Percentiles rank a stretch among this genome's conserved stretches.
Conservation (phyloP, 2,113 vertebrate genomes). For the Oreochromis tanganicae region DNA sequence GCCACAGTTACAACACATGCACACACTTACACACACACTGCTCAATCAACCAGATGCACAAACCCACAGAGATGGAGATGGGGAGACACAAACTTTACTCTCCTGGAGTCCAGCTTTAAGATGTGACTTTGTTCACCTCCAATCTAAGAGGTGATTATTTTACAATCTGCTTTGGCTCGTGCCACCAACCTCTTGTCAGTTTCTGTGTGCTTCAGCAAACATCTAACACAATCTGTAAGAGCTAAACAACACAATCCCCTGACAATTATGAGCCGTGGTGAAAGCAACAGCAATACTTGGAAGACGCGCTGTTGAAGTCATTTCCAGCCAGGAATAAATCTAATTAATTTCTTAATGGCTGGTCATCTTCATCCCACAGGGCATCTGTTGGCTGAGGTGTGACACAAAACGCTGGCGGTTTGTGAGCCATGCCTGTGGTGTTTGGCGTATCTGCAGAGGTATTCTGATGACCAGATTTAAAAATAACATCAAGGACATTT, state of each 20-base stretch:
- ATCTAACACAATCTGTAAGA: background rate
- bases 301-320: background rate
- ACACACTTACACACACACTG: background rate
- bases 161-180: background rate
- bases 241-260: background rate
- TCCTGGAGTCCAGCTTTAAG: background rate
- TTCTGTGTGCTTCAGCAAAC: background rate
- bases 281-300: background rate
- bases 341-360: slow-evolving; percentile 12
- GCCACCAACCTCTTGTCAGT: background rate
- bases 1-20: slow-evolving; percentile 10
- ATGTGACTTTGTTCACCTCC: background rate
- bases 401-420: background rate
- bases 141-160: slow-evolving; percentile 5
- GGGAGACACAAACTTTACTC: background rate
- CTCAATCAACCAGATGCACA: background rate
- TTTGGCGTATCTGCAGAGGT: background rate
- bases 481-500: slow-evolving; percentile 38
- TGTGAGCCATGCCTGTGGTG: background rate
- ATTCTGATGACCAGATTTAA: slow-evolving; percentile 9
- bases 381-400: background rate
- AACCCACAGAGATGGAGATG: background rate
- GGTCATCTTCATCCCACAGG: background rate
- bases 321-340: background rate
- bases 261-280: background rate